phyloP scores from a whole-genome alignment of 2,888 invertebrate genomes.

The Adelphocoris suturalis region DNA sequence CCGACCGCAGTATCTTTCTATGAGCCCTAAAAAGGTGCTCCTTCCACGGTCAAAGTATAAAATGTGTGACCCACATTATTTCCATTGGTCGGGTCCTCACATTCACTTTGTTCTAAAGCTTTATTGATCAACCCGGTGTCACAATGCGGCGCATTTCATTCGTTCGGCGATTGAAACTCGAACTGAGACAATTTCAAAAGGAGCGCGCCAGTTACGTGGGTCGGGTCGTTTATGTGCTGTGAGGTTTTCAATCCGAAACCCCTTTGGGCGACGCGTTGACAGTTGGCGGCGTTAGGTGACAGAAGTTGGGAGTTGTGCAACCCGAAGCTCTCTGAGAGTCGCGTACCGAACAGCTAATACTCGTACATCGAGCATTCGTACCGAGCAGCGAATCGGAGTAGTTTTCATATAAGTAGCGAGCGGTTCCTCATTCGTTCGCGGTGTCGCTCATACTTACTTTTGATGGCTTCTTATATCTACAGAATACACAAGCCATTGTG shows the following conservation, averaged over 20 bases:
- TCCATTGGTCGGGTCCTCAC: neutral
- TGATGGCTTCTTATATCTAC: too few species aligned
- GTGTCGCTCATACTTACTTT: too few species aligned
- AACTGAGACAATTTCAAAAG: slow-evolving; percentile 12
- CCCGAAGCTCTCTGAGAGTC: neutral
- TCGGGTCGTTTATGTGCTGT: neutral
- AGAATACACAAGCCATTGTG: too few species aligned
- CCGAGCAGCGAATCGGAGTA: too few species aligned
- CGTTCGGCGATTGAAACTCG: neutral
- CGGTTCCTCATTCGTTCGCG: too few species aligned
- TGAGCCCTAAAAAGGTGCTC: too few species aligned
- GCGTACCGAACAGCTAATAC: too few species aligned
- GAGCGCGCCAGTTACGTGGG: neutral
- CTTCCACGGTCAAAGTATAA: too few species aligned
- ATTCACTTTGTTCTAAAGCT: slow-evolving; percentile 6
- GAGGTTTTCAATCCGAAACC: neutral
- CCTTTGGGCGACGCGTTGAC: neutral
- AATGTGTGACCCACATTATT: too few species aligned
- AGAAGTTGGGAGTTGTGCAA: neutral
- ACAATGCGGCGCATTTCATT: neutral
- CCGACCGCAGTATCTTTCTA: too few species aligned
- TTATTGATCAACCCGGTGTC: slow-evolving; percentile 20
- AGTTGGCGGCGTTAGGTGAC: neutral
- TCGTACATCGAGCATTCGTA: too few species aligned
- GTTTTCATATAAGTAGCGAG: too few species aligned